Base-by-base conservation (phyloP, 2,888 invertebrate species). In the Polydesmus complanatus region DNA sequence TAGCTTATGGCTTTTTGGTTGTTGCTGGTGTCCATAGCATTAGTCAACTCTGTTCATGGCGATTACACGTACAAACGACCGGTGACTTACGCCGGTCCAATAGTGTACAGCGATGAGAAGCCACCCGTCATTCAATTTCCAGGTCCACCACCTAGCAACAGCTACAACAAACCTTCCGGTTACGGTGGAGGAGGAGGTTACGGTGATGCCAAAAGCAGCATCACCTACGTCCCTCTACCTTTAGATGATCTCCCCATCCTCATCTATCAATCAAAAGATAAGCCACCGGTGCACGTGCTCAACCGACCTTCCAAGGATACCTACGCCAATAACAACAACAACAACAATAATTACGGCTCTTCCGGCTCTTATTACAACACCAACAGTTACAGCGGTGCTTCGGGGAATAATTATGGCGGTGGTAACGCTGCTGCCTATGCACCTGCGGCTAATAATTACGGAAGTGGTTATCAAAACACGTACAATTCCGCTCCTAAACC, bases 141-240 rank as follows among this genome's bases (percentile, higher is more conserved):
- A 3, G 61, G 65, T 2, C 69, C 68, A 22, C 64, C 64, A 19
- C 25, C 61, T 18, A 50, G 47, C 49, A 52, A 49, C 22, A 23
- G 27, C 22, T 54, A 59, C 54, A 47, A 48, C 27, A 52, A 51
- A 23, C 47, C 23, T 5, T 23, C 23, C 25, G 63, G 62, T 11
- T 65, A 65, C 52, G 61, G 63, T 18, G 59, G 60, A 23, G 64
- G 66, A 1, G 62, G 63, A n/a, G 63, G 65, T 27, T 22, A 54
- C 22, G 37, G 61, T 18, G 57, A 57, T 25, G 19, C 54, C 47
- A 62, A 65, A 47, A 66, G 65, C n/a, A 47, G 48, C 48, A 68
- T 73, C 25, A 72, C 72, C 61, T 73, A 72, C 63, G 70, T 73
- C 22, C 73, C 73, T 5, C 66, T 73, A 57, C 73, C 73, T 2